Evolutionary conservation across 2,888 invertebrate species (phyloP).

Genomic region (Clusia tigrina): DNA sequence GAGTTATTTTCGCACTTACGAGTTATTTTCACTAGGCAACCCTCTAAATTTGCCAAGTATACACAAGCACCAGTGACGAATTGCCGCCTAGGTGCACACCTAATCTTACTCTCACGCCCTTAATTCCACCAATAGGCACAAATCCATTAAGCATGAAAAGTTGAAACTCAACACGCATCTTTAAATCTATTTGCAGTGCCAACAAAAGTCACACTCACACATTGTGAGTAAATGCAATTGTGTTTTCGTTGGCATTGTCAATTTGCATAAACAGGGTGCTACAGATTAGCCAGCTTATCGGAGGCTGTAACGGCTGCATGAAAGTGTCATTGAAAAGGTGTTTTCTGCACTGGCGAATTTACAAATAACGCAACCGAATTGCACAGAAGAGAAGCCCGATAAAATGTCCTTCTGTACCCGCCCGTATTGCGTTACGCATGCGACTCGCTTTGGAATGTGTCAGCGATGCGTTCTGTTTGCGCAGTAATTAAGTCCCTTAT

Average conservation of each 20-base stretch:
- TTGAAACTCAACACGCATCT: not conserved
- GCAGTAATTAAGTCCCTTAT: slow-evolving; percentile 58
- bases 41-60: no score
- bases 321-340: not conserved
- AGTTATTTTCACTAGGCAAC: no score
- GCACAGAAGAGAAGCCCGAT: no score
- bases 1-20: no score
- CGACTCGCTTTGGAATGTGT: slow-evolving; percentile 6
- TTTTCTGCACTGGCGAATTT: not conserved
- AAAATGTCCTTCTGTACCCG: slow-evolving; percentile 4
- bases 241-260: not conserved
- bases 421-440: not conserved
- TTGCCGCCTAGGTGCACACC: no score
- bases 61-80: no score
- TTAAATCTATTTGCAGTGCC: not conserved
- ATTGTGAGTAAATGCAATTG: not conserved
- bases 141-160: not conserved
- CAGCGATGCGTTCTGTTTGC: slow-evolving; percentile 51
- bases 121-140: not conserved
- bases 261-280: slow-evolving; percentile 28
- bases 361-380: no score
- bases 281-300: slow-evolving; percentile 50
- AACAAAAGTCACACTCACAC: slow-evolving; percentile 8
- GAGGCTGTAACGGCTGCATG: slow-evolving; percentile 33
- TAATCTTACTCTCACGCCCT: no score